These are phyloP conservation scores for Corydoras maculifer DNA, from an alignment of 2,113 vertebrate species.

Conservation along the genomic window DNA sequence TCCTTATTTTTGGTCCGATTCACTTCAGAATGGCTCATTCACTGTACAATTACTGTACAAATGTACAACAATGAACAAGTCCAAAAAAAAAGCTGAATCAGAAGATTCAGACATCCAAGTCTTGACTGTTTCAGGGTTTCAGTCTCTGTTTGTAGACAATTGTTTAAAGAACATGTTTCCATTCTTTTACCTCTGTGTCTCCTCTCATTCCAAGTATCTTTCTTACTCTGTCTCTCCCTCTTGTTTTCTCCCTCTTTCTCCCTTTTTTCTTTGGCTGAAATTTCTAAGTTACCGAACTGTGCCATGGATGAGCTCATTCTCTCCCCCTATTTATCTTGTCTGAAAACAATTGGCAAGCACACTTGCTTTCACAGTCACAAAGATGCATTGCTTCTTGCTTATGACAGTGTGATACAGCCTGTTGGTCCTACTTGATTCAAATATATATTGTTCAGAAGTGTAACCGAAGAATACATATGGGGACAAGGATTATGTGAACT, in stretches of 20 bases:
- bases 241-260: not conserved
- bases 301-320: not conserved
- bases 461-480: no score
- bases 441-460: no score
- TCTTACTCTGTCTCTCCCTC: not conserved
- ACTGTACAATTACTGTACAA: slow-evolving; percentile 28
- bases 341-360: not conserved
- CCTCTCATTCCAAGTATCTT: not conserved
- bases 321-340: slow-evolving; percentile 1
- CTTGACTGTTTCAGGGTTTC: not conserved
- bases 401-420: slow-evolving; percentile 6
- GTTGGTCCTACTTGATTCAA: slow-evolving; percentile 1
- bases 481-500: no score
- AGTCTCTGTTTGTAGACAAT: slow-evolving; percentile 3
- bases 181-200: slow-evolving; percentile 2
- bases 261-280: not conserved
- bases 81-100: slow-evolving; percentile 3
- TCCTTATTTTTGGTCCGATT: slow-evolving; percentile 23
- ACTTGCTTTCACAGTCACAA: slow-evolving; percentile 5
- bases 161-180: not conserved
- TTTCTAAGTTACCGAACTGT: not conserved
- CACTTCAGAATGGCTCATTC: not conserved
- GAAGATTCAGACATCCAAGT: not conserved
- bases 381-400: slow-evolving; percentile 4
- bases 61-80: slow-evolving; percentile 17